These are phyloP conservation scores for Geopemphigus sp. DNA, from an alignment of 1,140 invertebrate species.

Conservation along the genomic window DNA sequence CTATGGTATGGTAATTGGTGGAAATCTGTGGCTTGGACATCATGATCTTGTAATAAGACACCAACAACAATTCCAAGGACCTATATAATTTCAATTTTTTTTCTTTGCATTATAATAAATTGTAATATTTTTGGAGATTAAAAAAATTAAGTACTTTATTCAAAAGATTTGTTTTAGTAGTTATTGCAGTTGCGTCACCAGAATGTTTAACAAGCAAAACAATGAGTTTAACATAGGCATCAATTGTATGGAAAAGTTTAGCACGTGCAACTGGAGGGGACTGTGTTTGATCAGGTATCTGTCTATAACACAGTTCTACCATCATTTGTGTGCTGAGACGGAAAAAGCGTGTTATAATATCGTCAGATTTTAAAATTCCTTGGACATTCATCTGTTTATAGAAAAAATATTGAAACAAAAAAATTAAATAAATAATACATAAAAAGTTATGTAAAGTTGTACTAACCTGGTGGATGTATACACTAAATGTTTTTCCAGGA, in stretches of 20 bases:
- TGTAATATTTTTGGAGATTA: background rate
- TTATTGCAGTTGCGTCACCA: constrained; percentile 81
- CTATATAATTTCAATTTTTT: background rate
- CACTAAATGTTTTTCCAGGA: constrained; percentile 88
- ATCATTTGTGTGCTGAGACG: constrained; percentile 95
- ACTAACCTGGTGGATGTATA: constrained; percentile 78
- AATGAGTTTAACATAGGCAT: constrained; percentile 92
- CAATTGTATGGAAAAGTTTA: constrained; percentile 93
- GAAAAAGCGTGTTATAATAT: constrained; percentile 96
- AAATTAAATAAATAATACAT: background rate
- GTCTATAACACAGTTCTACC: constrained; percentile 88
- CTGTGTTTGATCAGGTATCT: constrained; percentile 65
- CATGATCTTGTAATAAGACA: constrained; percentile 92
- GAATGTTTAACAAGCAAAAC: constrained; percentile 95
- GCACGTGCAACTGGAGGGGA: constrained; percentile 63
- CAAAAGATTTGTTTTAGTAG: constrained; percentile 92
- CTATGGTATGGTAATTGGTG: constrained; percentile 97
- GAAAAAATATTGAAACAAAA: too few relatives aligned
- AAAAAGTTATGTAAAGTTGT: background rate
- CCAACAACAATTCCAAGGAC: constrained; percentile 85
- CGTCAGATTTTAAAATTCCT: constrained; percentile 95
- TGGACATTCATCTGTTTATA: constrained; percentile 79
- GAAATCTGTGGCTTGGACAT: constrained; percentile 77
- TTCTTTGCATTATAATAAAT: background rate
- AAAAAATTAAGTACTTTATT: constrained; percentile 72